These are phyloP conservation scores for Ursus arctos DNA, from an alignment of 2,113 vertebrate species.

Conservation along the genomic window DNA sequence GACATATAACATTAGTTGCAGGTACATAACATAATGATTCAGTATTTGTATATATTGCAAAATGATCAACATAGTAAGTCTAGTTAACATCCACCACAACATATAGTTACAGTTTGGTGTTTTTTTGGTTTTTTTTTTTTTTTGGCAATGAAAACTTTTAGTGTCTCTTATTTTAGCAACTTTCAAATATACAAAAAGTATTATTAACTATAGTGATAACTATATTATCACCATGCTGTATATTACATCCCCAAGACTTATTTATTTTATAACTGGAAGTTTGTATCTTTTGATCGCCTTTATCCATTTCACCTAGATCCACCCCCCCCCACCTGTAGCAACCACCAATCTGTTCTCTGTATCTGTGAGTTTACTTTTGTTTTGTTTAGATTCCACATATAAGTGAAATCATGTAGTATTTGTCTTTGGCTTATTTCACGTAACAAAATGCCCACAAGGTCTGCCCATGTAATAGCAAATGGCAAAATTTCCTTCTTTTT, in stretches of 20 bases:
- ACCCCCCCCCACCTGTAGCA: background rate
- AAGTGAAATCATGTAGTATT: background rate
- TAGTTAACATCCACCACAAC: background rate
- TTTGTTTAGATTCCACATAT: background rate
- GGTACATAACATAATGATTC: background rate
- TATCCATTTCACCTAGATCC: background rate
- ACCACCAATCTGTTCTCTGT: background rate
- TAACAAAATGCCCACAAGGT: background rate
- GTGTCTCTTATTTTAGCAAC: background rate
- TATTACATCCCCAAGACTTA: background rate
- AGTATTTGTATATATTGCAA: background rate
- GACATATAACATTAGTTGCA: background rate
- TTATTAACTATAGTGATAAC: background rate
- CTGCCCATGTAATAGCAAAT: background rate
- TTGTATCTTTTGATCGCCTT: background rate
- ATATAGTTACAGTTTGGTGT: background rate
- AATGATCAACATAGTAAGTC: background rate
- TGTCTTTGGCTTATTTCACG: background rate
- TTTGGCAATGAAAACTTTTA: background rate
- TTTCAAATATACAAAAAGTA: background rate
- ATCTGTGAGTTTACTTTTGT: background rate
- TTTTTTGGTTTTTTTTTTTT: background rate
- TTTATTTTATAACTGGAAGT: background rate
- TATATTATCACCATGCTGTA: background rate
- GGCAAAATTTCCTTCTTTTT: background rate